Evolutionary conservation across 2,113 vertebrate species (phyloP).

Genomic region (Glareola pratincola): DNA sequence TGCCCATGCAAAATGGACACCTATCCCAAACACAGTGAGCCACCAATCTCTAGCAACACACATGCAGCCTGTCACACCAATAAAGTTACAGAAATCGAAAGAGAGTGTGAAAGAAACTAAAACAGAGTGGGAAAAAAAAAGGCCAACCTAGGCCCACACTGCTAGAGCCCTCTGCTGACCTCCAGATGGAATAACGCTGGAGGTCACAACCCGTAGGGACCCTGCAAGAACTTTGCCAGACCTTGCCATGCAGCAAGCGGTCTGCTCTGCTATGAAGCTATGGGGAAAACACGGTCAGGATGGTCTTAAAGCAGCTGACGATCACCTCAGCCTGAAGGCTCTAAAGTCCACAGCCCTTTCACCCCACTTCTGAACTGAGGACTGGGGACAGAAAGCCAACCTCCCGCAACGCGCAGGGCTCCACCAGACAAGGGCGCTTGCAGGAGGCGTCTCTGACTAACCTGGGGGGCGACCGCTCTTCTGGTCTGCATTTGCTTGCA

Average conservation of each 20-base stretch:
- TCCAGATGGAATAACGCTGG: slow-evolving; percentile 31
- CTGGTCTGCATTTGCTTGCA: neutral
- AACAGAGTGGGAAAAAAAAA: neutral
- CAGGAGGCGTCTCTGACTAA: neutral
- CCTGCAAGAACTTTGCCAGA: neutral
- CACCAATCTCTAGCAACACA: neutral
- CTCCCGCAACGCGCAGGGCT: rapidly evolving
- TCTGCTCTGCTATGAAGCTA: neutral
- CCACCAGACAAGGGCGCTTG: neutral
- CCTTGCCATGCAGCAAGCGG: neutral
- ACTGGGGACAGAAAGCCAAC: neutral
- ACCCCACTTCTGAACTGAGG: neutral
- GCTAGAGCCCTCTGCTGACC: slow-evolving; percentile 68
- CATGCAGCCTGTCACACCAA: neutral
- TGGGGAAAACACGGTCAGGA: neutral
- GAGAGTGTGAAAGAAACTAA: neutral
- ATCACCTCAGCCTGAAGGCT: neutral
- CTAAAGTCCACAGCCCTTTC: neutral
- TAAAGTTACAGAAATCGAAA: neutral
- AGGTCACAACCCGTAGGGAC: slow-evolving; percentile 15
- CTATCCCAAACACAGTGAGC: neutral
- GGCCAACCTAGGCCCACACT: neutral
- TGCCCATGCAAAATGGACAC: slow-evolving; percentile 15
- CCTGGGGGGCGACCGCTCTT: neutral
- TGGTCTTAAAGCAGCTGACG: neutral